Evolutionary conservation across 1,140 invertebrate genomes (phyloP).

Genomic region (Grapholita molesta): DNA sequence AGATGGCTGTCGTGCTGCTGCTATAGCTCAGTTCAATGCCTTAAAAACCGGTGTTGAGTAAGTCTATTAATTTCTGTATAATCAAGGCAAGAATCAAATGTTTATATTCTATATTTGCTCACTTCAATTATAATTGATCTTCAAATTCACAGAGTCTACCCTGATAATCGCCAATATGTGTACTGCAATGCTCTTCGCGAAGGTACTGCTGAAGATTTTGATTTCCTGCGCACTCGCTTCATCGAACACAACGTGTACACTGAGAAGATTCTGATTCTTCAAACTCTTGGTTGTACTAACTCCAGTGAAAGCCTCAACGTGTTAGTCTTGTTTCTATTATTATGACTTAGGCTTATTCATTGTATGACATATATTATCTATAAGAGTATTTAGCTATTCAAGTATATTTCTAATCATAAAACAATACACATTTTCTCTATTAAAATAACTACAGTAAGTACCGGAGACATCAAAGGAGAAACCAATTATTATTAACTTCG

Average conservation of each 20-base stretch:
- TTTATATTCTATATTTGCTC: no score
- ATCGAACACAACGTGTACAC: slow-evolving; percentile 64
- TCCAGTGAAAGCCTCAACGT: slow-evolving; percentile 49
- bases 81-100: no score
- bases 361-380: no score
- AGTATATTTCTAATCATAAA: no score
- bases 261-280: slow-evolving; percentile 76
- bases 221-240: slow-evolving; percentile 76
- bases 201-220: slow-evolving; percentile 68
- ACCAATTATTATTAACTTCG: neutral
- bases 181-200: slow-evolving; percentile 80
- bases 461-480: no score
- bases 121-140: slow-evolving; percentile 23
- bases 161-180: slow-evolving; percentile 79
- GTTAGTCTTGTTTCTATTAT: slow-evolving; percentile 62
- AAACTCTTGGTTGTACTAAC: slow-evolving; percentile 75
- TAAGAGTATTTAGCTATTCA: no score
- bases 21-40: slow-evolving; percentile 35
- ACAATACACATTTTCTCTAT: no score
- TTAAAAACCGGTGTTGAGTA: slow-evolving; percentile 37
- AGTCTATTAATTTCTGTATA: slow-evolving; percentile 12
- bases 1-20: slow-evolving; percentile 36
- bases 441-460: no score
- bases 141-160: slow-evolving; percentile 63
- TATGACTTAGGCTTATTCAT: no score